A percentile compares a stretch with the other conserved stretches of the same genome.
Evolutionary conservation across 2,888 invertebrate species (phyloP).

Genomic region (Lingula anatina): DNA sequence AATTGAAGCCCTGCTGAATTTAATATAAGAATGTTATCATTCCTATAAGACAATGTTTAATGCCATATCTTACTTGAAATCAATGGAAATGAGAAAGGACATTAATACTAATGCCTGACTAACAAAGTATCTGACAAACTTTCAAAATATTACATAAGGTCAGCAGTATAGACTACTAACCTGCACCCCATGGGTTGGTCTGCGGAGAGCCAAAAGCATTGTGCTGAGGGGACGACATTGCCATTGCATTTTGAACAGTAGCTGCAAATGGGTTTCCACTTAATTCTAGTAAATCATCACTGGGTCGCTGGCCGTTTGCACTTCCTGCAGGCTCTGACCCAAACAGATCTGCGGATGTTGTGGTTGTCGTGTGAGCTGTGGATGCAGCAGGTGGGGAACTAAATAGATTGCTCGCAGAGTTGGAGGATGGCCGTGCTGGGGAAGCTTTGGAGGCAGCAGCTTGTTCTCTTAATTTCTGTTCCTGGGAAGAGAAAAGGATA

Average conservation of each 20-base stretch:
- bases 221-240: conserved; percentile 21
- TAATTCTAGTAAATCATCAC: conserved; percentile 81
- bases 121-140: too few species aligned
- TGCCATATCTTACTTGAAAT: too few species aligned
- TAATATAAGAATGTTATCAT: too few species aligned
- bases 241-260: conserved; percentile 40
- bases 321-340: background rate
- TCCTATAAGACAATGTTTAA: too few species aligned
- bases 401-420: too few species aligned
- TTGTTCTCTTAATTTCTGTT: background rate
- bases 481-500: too few species aligned
- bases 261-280: conserved; percentile 79
- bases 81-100: too few species aligned
- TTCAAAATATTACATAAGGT: too few species aligned
- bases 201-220: conserved; percentile 22
- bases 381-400: conserved; percentile 4
- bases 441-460: background rate
- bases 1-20: too few species aligned
- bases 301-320: conserved; percentile 56
- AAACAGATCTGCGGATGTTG: conserved; percentile 10
- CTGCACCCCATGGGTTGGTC: background rate
- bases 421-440: background rate
- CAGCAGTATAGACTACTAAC: too few species aligned
- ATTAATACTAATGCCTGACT: too few species aligned
- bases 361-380: conserved; percentile 4